Conservation (phyloP, 1,140 invertebrate genomes). For the Tetranychus urticae region DNA sequence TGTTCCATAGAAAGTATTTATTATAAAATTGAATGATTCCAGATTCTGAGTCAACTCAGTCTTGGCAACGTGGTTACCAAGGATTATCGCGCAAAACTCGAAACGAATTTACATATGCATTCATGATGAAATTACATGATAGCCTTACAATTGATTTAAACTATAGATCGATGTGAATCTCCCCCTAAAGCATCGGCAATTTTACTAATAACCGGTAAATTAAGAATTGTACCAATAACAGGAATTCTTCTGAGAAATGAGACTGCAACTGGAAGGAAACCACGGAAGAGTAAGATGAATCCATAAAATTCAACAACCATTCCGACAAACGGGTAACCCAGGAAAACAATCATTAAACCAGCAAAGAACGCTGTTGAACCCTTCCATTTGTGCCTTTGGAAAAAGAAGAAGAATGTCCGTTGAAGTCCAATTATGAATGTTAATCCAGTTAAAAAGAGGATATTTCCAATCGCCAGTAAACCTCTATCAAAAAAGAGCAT, state of each 20-base stretch:
- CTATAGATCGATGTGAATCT: conserved; percentile 12
- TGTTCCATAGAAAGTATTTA: too few species aligned
- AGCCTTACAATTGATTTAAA: conserved; percentile 4
- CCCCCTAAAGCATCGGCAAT: conserved; percentile 10
- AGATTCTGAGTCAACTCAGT: too few species aligned
- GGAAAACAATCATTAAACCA: conserved; percentile 74
- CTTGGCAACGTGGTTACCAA: too few species aligned
- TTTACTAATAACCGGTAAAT: conserved; percentile 31
- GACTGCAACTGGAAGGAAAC: conserved; percentile 38
- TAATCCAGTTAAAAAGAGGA: conserved; percentile 80
- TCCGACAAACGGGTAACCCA: conserved; percentile 85
- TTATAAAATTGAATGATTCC: too few species aligned
- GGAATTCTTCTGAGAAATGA: conserved; percentile 36
- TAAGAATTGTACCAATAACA: conserved; percentile 31
- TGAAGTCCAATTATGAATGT: conserved; percentile 88
- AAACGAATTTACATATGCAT: not conserved
- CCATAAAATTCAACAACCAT: conserved; percentile 77
- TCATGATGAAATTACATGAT: not conserved
- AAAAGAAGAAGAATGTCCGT: conserved; percentile 89
- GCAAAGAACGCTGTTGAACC: conserved; percentile 77
- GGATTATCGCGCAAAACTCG: too few species aligned
- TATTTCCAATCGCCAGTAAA: conserved; percentile 91
- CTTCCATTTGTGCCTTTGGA: conserved; percentile 87
- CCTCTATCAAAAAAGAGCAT: conserved; percentile 92
- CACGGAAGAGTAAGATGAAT: conserved; percentile 36